These are phyloP conservation scores for Phenganax stokvisi DNA, from an alignment of 92 coral and sea anemone genomes.

Conservation along the genomic window DNA sequence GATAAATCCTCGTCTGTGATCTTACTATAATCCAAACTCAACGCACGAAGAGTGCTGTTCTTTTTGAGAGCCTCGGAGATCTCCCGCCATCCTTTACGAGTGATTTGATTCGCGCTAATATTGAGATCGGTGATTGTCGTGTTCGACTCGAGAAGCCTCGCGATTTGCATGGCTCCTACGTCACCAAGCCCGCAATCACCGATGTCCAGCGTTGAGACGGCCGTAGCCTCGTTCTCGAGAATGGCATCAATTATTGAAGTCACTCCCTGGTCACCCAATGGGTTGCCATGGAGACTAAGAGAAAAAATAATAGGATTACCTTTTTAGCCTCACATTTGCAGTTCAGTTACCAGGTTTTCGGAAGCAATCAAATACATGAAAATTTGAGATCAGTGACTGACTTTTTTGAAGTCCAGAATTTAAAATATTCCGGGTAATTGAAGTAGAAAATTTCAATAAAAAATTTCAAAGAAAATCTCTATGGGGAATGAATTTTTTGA, in stretches of 20 bases:
- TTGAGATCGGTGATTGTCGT: conserved; percentile 63
- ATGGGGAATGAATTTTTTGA: too few species aligned
- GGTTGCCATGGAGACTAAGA: conserved; percentile 81
- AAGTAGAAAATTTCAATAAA: too few species aligned
- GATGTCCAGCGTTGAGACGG: conserved; percentile 73
- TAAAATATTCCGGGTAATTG: too few species aligned
- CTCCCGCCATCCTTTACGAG: conserved; percentile 70
- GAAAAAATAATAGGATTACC: not conserved
- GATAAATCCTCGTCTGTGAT: conserved; percentile 77
- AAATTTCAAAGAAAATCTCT: too few species aligned
- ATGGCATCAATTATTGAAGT: conserved; percentile 72
- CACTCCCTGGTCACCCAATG: conserved; percentile 77
- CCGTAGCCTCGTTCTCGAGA: conserved; percentile 50
- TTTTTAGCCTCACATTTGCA: not conserved
- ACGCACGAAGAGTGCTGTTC: conserved; percentile 60
- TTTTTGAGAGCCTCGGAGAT: conserved; percentile 58
- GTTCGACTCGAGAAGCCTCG: conserved; percentile 67
- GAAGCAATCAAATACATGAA: too few species aligned
- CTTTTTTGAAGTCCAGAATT: too few species aligned
- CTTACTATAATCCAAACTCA: conserved; percentile 78
- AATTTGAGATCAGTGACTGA: too few species aligned
- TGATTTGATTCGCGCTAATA: conserved; percentile 68
- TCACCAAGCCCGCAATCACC: conserved; percentile 87
- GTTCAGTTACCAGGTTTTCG: too few species aligned
- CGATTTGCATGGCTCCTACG: conserved; percentile 72